Evolutionary conservation across 2,888 invertebrate species (phyloP).

Genomic region (Aphodius sticticus): DNA sequence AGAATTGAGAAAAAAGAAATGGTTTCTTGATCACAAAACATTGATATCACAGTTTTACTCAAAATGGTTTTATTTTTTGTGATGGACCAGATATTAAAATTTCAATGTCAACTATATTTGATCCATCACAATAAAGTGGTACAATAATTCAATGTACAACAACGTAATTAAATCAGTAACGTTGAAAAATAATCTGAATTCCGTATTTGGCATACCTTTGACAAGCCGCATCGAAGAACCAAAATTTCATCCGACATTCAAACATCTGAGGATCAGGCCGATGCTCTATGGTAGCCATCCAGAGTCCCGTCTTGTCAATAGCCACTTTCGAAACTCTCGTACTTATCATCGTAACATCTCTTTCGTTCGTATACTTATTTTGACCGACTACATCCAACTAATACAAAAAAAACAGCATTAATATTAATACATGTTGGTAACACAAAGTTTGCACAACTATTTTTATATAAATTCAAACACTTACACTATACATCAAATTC

Average conservation of each 20-base stretch:
- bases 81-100: too few species aligned
- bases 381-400: constrained; percentile 76
- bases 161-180: constrained; percentile 13
- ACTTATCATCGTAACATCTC: constrained; percentile 67
- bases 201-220: constrained; percentile 63
- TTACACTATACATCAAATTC: constrained; percentile 75
- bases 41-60: too few species aligned
- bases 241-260: constrained; percentile 79
- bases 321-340: constrained; percentile 73
- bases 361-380: constrained; percentile 74
- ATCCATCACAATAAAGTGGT: too few species aligned
- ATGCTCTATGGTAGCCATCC: constrained; percentile 78
- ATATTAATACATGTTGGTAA: neutral
- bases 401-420: constrained; percentile 31
- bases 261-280: constrained; percentile 67
- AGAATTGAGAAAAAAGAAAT: constrained; percentile 4
- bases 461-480: constrained; percentile 42
- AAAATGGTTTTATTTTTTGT: too few species aligned
- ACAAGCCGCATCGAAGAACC: constrained; percentile 67
- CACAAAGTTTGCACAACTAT: neutral
- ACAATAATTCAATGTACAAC: neutral
- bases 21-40: too few species aligned
- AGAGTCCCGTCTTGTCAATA: constrained; percentile 70
- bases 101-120: too few species aligned
- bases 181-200: constrained; percentile 18